These are phyloP conservation scores for Oxyruncus cristatus DNA, from an alignment of 2,113 vertebrate species.

Conservation along the genomic window DNA sequence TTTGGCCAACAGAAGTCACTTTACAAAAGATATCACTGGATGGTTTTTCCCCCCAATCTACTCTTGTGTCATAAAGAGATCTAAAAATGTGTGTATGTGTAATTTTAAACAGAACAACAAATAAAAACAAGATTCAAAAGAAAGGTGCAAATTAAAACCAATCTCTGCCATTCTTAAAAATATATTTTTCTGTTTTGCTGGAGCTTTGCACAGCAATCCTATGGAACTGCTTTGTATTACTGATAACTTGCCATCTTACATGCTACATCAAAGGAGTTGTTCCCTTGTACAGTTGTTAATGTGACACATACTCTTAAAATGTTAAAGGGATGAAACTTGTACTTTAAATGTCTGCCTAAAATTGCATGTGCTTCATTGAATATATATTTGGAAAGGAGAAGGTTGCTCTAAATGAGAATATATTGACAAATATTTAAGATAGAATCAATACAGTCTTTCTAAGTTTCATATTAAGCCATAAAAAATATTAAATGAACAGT, in stretches of 20 bases:
- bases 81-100: fast-evolving
- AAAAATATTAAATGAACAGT: constrained; percentile 25
- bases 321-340: neutral
- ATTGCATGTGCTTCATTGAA: constrained; percentile 15
- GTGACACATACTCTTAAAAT: neutral
- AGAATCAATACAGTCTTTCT: constrained; percentile 7
- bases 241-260: neutral
- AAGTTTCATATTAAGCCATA: constrained; percentile 34
- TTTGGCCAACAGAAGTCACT: neutral
- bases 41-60: neutral
- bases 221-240: neutral
- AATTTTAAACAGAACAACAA: neutral
- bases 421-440: constrained; percentile 22
- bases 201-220: neutral
- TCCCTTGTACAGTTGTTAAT: neutral
- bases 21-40: neutral
- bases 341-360: neutral
- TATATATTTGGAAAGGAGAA: constrained; percentile 2
- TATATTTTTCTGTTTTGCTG: neutral
- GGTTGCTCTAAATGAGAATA: neutral
- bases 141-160: neutral
- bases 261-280: neutral
- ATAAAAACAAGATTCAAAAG: neutral
- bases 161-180: neutral
- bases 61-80: neutral